Conservation (phyloP, 1,140 invertebrate species). For the Zaprionus taronus region DNA sequence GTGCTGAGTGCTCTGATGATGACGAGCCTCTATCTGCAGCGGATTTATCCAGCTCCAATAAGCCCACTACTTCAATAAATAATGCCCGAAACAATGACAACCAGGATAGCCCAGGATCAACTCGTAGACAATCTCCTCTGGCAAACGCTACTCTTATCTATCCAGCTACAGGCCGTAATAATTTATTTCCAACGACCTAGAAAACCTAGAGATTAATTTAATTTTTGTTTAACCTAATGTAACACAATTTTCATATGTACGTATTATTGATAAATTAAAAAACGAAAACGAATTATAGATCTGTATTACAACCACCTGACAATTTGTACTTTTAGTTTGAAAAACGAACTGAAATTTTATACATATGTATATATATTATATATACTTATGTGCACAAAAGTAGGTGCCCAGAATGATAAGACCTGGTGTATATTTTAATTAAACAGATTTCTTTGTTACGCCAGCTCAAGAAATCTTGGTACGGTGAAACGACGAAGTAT, state of each 20-base stretch:
- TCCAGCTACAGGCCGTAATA: conserved; percentile 16
- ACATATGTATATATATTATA: too few relatives aligned
- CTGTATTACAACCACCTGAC: conserved; percentile 10
- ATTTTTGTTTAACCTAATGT: conserved; percentile 37
- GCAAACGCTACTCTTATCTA: conserved; percentile 7
- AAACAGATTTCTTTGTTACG: too few relatives aligned
- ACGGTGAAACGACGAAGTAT: background rate
- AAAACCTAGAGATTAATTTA: conserved; percentile 13
- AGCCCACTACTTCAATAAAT: conserved; percentile 21
- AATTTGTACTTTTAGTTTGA: background rate
- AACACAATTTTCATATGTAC: conserved; percentile 31
- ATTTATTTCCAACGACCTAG: conserved; percentile 30
- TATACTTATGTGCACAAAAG: too few relatives aligned
- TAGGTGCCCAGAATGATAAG: too few relatives aligned
- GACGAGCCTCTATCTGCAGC: conserved; percentile 44
- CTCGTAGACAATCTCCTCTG: conserved; percentile 6
- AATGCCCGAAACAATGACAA: conserved; percentile 23
- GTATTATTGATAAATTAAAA: conserved; percentile 37
- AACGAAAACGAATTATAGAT: conserved; percentile 23
- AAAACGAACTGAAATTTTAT: background rate
- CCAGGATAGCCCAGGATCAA: conserved; percentile 33
- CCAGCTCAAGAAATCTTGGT: too few relatives aligned
- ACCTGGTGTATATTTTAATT: background rate
- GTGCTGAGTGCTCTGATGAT: conserved; percentile 64
- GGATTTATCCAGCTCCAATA: conserved; percentile 15